Conservation (phyloP, 2,113 vertebrate species). For the Lamprologus tigripictilis region DNA sequence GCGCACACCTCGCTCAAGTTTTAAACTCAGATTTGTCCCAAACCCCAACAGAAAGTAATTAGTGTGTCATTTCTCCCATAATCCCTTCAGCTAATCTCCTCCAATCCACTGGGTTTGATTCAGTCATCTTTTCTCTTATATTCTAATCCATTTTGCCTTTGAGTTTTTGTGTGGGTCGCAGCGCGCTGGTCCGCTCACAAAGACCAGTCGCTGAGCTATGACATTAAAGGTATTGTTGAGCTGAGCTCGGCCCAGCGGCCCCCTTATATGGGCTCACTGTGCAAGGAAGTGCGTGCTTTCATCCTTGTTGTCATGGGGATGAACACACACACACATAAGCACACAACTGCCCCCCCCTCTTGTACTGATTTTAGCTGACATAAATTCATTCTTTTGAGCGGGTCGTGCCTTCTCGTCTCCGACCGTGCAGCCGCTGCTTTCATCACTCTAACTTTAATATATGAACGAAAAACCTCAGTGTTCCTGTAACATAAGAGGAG, state of each 20-base stretch:
- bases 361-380: slow-evolving; percentile 35
- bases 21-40: slow-evolving; percentile 13
- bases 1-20: not conserved
- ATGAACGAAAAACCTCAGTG: slow-evolving; percentile 39
- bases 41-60: slow-evolving; percentile 62
- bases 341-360: slow-evolving; percentile 3
- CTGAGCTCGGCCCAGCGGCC: slow-evolving; percentile 42
- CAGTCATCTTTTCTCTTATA: slow-evolving; percentile 74
- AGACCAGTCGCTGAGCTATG: slow-evolving; percentile 68
- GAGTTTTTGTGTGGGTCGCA: slow-evolving; percentile 69
- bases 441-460: slow-evolving; percentile 62
- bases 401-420: slow-evolving; percentile 29
- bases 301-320: slow-evolving; percentile 68
- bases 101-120: slow-evolving; percentile 73
- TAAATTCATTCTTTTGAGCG: slow-evolving; percentile 50
- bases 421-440: slow-evolving; percentile 31
- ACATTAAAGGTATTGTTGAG: slow-evolving; percentile 76
- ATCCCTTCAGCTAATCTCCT: slow-evolving; percentile 65
- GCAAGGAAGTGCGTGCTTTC: slow-evolving; percentile 63
- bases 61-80: slow-evolving; percentile 64
- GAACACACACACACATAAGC: slow-evolving; percentile 14
- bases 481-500: slow-evolving; percentile 23
- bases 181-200: slow-evolving; percentile 56
- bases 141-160: slow-evolving; percentile 76
- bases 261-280: slow-evolving; percentile 48